phyloP scores from a whole-genome alignment of 2,797 vertebrate genomes.

The Phoxinus dragarum region DNA sequence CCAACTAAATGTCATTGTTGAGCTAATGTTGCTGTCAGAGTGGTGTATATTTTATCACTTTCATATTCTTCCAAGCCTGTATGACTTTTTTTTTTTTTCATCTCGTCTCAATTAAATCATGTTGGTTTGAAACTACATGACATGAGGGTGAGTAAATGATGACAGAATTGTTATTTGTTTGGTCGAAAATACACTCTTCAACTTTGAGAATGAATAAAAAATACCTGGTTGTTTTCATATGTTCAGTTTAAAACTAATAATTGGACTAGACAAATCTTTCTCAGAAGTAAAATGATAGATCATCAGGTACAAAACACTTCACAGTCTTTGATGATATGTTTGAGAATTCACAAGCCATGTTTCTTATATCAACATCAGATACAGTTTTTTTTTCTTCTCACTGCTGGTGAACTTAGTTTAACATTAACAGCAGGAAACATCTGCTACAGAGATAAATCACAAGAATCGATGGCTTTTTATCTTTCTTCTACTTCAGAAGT shows the following conservation, averaged over 20 bases:
- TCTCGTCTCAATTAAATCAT: background rate
- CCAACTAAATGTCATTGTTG: background rate
- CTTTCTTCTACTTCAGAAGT: slow-evolving; percentile 3
- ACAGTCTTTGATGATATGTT: background rate
- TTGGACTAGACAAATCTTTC: background rate
- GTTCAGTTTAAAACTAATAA: background rate
- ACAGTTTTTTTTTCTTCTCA: background rate
- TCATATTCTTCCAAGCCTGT: no score
- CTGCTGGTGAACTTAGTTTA: slow-evolving; percentile 40
- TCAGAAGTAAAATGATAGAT: background rate
- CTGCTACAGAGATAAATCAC: background rate
- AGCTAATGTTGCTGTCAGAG: background rate
- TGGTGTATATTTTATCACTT: background rate
- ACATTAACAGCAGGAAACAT: slow-evolving; percentile 32
- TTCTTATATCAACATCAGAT: slow-evolving; percentile 25
- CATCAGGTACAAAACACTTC: background rate
- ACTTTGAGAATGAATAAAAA: background rate
- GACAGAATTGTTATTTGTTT: background rate
- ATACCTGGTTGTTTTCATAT: background rate
- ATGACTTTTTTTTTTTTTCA: background rate
- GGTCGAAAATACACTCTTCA: background rate
- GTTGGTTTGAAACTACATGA: background rate
- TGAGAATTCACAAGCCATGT: slow-evolving; percentile 10
- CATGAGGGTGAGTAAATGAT: background rate
- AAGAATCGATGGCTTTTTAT: slow-evolving; percentile 42